Conservation (phyloP, 1,140 invertebrate genomes). For the Hylaeus volcanicus region DNA sequence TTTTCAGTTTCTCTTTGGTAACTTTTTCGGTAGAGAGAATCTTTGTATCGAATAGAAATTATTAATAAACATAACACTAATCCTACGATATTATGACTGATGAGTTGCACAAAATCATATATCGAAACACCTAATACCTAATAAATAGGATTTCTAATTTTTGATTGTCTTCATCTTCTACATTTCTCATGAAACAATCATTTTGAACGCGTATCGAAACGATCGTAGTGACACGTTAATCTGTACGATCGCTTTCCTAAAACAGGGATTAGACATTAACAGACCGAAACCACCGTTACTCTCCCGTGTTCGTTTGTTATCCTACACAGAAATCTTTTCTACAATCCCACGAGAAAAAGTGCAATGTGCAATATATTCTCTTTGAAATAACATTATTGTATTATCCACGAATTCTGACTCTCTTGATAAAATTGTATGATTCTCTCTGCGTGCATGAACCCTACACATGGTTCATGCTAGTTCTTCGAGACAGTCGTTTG, state of each 20-base stretch:
- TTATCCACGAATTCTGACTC: not conserved
- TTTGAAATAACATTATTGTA: not conserved
- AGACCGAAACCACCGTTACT: conserved; percentile 51
- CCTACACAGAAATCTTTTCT: not conserved
- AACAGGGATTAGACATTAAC: conserved; percentile 13
- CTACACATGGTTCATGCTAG: not conserved
- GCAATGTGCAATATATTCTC: not conserved
- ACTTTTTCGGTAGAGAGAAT: no score
- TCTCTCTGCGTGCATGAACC: no score
- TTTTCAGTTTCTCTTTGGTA: no score
- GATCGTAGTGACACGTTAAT: not conserved
- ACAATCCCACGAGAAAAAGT: not conserved
- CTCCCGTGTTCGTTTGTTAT: not conserved
- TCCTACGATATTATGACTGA: no score
- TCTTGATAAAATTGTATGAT: not conserved
- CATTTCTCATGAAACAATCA: not conserved
- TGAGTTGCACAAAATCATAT: no score
- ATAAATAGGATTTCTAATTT: not conserved
- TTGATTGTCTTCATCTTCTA: no score
- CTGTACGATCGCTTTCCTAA: not conserved
- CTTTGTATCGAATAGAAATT: no score
- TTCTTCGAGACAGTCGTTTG: not conserved
- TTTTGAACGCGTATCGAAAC: not conserved
- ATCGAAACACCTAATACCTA: no score
- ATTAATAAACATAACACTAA: not conserved